These are phyloP conservation scores for Pristionchus japonicus DNA, from an alignment of 2,888 invertebrate genomes.

Conservation along the genomic window DNA sequence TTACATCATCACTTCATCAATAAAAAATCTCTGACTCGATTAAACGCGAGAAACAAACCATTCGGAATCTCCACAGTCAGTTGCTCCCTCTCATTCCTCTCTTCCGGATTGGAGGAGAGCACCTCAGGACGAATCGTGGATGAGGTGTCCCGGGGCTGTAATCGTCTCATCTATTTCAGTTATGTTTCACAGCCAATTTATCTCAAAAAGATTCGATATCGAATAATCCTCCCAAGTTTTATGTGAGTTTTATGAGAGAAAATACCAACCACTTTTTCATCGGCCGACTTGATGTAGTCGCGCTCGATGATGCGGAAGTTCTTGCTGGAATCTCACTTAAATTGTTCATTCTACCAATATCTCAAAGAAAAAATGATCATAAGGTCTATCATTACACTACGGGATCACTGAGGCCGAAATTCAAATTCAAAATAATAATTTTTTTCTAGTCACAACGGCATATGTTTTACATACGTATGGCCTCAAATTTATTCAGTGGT, in stretches of 20 bases:
- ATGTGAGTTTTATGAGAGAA: background rate
- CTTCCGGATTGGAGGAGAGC: background rate
- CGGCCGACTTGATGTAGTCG: background rate
- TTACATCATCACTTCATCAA: background rate
- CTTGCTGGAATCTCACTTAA: too few relatives aligned
- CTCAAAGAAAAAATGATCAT: too few relatives aligned
- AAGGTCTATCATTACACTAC: background rate
- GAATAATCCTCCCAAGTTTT: too few relatives aligned
- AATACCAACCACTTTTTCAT: background rate
- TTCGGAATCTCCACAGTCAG: conserved; percentile 16
- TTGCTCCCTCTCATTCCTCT: background rate
- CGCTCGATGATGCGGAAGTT: conserved; percentile 42
- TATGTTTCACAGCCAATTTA: background rate
- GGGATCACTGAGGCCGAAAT: too few relatives aligned
- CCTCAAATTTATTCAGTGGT: too few relatives aligned
- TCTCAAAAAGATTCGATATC: too few relatives aligned
- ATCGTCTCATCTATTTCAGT: background rate
- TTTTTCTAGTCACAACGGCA: too few relatives aligned
- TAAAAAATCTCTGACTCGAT: background rate
- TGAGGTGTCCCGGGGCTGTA: background rate
- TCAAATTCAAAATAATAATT: too few relatives aligned
- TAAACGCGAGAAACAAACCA: background rate
- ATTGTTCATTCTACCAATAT: too few relatives aligned
- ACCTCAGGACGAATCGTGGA: background rate
- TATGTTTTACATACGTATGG: too few relatives aligned